phyloP scores from a whole-genome alignment of 2,113 vertebrate genomes.

The Embiotoca jacksoni region DNA sequence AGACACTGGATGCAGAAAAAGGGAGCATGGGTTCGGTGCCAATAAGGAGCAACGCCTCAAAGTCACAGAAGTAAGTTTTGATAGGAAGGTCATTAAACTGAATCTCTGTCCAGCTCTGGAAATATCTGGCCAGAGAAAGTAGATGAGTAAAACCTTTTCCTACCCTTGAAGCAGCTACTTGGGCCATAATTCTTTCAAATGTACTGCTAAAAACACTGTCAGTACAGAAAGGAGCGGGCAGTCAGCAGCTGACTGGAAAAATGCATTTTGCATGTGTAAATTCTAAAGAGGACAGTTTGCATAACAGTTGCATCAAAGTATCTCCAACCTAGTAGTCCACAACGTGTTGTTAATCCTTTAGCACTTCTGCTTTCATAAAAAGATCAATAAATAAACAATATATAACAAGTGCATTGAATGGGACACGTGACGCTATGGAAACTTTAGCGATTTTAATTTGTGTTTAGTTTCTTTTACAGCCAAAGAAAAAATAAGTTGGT shows the following conservation, averaged over 20 bases:
- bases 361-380: too few species aligned
- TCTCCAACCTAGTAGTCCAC: background rate
- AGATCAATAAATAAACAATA: too few species aligned
- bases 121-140: conserved; percentile 5
- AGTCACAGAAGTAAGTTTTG: conserved; percentile 30
- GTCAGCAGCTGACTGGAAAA: conserved; percentile 25
- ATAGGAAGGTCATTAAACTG: conserved; percentile 39
- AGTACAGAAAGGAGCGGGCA: background rate
- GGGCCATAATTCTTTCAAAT: conserved; percentile 6
- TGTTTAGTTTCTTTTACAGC: too few species aligned
- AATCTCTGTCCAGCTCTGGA: background rate
- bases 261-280: conserved; percentile 17
- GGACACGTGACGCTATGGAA: too few species aligned
- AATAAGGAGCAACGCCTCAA: conserved; percentile 20
- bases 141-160: conserved; percentile 22
- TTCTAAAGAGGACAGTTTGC: conserved; percentile 22
- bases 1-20: background rate
- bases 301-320: background rate
- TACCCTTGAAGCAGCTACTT: conserved; percentile 3
- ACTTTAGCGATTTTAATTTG: too few species aligned
- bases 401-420: too few species aligned
- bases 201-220: conserved; percentile 4
- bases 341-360: too few species aligned
- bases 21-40: background rate
- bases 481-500: too few species aligned